Evolutionary conservation across 2,888 invertebrate genomes (phyloP).

Genomic region (Polydesmus complanatus): DNA sequence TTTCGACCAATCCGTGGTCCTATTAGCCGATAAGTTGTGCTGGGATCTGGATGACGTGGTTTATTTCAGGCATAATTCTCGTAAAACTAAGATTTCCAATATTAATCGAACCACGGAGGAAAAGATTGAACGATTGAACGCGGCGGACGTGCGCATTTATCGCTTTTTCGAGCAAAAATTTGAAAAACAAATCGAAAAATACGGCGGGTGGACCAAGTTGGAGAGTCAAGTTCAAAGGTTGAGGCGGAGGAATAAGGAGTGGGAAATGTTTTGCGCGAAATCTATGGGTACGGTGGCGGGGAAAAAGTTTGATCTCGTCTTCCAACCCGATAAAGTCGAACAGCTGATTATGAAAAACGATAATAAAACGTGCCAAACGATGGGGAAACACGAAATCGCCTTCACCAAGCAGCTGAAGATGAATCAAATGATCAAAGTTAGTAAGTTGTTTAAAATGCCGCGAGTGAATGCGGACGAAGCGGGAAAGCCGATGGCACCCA

Average conservation of each 20-base stretch:
- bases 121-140: conserved; percentile 19
- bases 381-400: neutral
- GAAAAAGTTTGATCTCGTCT: neutral
- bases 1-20: conserved; percentile 27
- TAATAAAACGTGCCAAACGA: neutral
- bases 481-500: neutral
- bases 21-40: conserved; percentile 26
- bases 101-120: neutral
- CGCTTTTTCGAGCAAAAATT: conserved; percentile 21
- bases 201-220: conserved; percentile 19
- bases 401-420: neutral
- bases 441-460: neutral
- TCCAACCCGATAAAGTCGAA: neutral
- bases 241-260: neutral
- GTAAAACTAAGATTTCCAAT: conserved; percentile 17
- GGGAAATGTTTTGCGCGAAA: neutral
- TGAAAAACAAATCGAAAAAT: conserved; percentile 17
- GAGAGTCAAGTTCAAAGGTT: conserved; percentile 17
- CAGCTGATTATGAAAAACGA: neutral
- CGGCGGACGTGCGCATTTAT: conserved; percentile 22
- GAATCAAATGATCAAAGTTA: conserved; percentile 1
- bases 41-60: conserved; percentile 26
- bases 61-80: conserved; percentile 24
- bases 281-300: neutral
- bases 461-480: neutral